Percentiles rank a stretch among this genome's conserved stretches.
These are phyloP conservation scores for Menidia beryllina DNA, from an alignment of 2,113 vertebrate genomes.

Conservation along the genomic window DNA sequence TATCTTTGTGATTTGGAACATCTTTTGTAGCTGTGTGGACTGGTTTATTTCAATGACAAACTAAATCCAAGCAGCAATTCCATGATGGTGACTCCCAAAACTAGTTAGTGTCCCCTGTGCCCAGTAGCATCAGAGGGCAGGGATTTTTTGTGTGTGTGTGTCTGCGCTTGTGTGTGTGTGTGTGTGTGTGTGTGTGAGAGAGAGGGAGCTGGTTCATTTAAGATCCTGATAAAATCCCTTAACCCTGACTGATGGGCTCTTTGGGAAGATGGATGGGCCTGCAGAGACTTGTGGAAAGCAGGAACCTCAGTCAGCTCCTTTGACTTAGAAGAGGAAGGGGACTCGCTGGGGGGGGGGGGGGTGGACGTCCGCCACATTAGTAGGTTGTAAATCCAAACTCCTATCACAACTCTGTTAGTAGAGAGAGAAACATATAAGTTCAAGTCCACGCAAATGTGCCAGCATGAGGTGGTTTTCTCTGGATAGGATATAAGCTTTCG, in stretches of 20 bases:
- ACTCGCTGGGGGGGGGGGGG: constrained; percentile 24
- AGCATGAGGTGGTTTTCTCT: constrained; percentile 8
- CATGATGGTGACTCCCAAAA: constrained; percentile 16
- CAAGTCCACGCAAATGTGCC: constrained; percentile 4
- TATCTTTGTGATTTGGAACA: too few species aligned
- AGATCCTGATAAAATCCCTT: constrained; percentile 61
- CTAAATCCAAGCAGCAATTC: constrained; percentile 1
- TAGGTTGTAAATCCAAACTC: constrained; percentile 43
- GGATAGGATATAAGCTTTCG: constrained; percentile 45
- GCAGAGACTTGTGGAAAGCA: constrained; percentile 55
- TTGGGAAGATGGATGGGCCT: constrained; percentile 64
- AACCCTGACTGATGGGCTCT: constrained; percentile 64
- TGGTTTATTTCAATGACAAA: neutral
- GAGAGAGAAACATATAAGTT: constrained; percentile 14
- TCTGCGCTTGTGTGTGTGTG: too few species aligned
- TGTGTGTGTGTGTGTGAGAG: too few species aligned
- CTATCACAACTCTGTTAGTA: constrained; percentile 20
- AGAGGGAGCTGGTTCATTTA: constrained; percentile 45
- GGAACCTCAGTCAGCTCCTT: constrained; percentile 36
- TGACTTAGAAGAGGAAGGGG: constrained; percentile 4
- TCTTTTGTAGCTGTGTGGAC: neutral
- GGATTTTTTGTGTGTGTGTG: constrained; percentile 49
- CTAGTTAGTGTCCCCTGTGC: constrained; percentile 17
- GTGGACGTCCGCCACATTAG: constrained; percentile 33
- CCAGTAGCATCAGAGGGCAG: constrained; percentile 29